Evolutionary conservation across 2,888 invertebrate species (phyloP).

Genomic region (Chelonus formosanus): DNA sequence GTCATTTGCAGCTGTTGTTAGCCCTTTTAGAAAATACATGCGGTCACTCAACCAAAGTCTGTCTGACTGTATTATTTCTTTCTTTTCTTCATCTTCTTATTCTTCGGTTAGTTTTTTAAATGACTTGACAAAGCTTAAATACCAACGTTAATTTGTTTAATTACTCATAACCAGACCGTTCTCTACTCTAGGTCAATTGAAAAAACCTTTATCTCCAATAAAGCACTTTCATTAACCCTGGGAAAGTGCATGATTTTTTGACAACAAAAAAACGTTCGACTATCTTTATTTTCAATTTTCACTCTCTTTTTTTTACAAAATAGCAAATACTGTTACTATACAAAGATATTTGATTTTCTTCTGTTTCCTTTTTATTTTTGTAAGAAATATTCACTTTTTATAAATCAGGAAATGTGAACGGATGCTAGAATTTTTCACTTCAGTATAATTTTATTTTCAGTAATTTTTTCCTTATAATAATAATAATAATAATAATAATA

Average conservation of each 20-base stretch:
- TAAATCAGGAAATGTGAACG: no score
- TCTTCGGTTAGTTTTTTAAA: background rate
- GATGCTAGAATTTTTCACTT: no score
- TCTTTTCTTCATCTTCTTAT: slow-evolving; percentile 7
- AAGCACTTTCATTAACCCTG: slow-evolving; percentile 15
- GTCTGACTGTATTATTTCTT: slow-evolving; percentile 24
- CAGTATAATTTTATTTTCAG: no score
- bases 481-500: no score
- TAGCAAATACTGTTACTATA: no score
- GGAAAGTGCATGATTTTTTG: slow-evolving; percentile 4
- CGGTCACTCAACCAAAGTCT: slow-evolving; percentile 50
- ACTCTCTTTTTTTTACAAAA: no score
- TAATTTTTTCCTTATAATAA: no score
- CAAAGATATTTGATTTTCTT: no score
- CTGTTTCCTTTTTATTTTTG: no score
- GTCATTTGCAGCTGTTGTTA: slow-evolving; percentile 38
- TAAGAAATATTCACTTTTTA: no score
- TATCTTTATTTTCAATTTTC: no score
- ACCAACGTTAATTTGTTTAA: slow-evolving; percentile 52
- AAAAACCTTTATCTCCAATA: slow-evolving; percentile 31
- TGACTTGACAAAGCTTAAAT: slow-evolving; percentile 40
- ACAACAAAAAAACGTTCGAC: no score
- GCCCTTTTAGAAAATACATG: slow-evolving; percentile 22
- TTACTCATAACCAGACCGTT: slow-evolving; percentile 39
- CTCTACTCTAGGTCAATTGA: slow-evolving; percentile 45